Conservation (phyloP, 2,888 invertebrate genomes). For the Drosophila atroscutellata region DNA sequence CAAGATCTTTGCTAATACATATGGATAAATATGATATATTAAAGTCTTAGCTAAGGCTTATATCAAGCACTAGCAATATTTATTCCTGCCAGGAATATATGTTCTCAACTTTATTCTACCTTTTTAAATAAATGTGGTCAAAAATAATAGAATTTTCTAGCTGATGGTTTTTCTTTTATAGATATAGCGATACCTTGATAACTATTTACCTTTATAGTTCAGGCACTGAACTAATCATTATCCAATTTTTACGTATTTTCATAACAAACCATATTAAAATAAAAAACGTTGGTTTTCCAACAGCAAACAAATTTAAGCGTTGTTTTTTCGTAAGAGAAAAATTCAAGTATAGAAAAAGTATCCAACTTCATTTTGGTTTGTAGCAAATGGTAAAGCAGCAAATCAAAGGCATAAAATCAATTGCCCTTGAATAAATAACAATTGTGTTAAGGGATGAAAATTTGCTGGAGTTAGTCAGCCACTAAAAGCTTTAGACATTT, state of each 20-base stretch:
- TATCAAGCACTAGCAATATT: not conserved
- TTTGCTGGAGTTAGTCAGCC: not conserved
- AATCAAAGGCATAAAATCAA: conserved; percentile 5
- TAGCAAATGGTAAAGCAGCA: not conserved
- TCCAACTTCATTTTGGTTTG: not conserved
- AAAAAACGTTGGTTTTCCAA: not conserved
- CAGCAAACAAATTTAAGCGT: too few species aligned
- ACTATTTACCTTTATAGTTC: not conserved
- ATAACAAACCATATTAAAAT: not conserved
- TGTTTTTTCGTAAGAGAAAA: not conserved
- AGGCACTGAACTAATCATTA: not conserved
- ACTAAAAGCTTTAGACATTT: conserved; percentile 4
- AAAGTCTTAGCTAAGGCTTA: not conserved
- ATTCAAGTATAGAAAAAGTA: not conserved
- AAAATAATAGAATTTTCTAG: not conserved
- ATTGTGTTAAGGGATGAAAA: not conserved
- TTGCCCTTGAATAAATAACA: conserved; percentile 5
- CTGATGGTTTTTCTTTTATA: not conserved
- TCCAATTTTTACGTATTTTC: not conserved
- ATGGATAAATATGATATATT: not conserved
- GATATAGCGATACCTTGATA: not conserved
- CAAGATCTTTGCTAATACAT: not conserved
- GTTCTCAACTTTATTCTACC: too few species aligned
- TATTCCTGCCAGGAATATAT: not conserved
- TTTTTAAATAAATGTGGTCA: not conserved